These are phyloP conservation scores for Motacilla tschutschensis DNA, from an alignment of 2,113 vertebrate species.

Conservation along the genomic window DNA sequence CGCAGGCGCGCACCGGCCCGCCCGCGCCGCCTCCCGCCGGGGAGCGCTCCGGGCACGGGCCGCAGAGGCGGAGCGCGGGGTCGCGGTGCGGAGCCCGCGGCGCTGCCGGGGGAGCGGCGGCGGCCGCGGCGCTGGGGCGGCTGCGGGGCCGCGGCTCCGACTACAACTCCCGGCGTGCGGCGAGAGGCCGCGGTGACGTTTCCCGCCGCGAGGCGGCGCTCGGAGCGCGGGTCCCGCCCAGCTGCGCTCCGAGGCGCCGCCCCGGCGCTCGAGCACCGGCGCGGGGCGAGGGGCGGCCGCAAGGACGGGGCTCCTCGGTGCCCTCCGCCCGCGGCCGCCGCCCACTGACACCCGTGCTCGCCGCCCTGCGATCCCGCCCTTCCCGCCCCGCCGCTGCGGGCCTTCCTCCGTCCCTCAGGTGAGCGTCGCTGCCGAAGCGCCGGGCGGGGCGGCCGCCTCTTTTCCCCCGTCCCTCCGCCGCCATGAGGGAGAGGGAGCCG, in stretches of 20 bases:
- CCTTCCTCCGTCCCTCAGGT: not conserved
- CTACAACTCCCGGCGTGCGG: not conserved
- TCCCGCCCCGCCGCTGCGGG: not conserved
- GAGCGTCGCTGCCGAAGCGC: not conserved
- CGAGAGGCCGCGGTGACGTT: not conserved
- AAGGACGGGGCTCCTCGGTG: not conserved
- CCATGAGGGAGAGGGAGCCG: not conserved
- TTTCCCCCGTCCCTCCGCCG: not conserved
- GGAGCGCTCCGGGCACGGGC: not conserved
- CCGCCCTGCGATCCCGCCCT: not conserved
- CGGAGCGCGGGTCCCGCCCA: not conserved
- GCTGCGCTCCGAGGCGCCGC: slow-evolving; percentile 1
- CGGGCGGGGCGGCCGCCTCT: not conserved
- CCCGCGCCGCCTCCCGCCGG: too few relatives aligned
- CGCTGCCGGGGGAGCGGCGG: not conserved
- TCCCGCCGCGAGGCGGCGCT: not conserved
- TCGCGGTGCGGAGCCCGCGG: not conserved
- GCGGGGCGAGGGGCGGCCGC: not conserved
- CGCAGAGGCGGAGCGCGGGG: not conserved
- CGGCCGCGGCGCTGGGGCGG: not conserved
- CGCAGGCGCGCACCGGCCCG: too few relatives aligned
- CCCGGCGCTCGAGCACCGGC: not conserved
- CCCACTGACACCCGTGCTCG: too few relatives aligned
- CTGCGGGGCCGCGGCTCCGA: not conserved
- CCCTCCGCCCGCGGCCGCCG: not conserved